phyloP scores from a whole-genome alignment of 2,888 invertebrate genomes.

The Neoaliturus tenellus region DNA sequence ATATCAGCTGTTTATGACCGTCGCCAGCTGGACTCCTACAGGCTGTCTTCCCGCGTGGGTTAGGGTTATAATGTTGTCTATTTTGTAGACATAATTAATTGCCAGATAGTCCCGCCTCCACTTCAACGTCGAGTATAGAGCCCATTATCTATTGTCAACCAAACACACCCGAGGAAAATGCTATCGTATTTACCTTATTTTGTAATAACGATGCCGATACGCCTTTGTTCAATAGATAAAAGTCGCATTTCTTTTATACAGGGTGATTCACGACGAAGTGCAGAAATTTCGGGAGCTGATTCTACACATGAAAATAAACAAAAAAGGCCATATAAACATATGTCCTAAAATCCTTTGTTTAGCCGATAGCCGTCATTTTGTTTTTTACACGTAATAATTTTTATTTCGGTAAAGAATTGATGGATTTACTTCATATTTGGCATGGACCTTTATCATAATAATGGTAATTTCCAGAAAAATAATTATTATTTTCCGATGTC shows the following conservation, averaged over 20 bases:
- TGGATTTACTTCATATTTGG: too few relatives aligned
- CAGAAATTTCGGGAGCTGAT: too few relatives aligned
- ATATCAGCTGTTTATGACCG: neutral
- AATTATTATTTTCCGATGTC: too few relatives aligned
- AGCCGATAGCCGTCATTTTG: too few relatives aligned
- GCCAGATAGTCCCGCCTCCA: neutral
- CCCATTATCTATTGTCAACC: constrained; percentile 6
- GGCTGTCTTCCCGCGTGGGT: neutral
- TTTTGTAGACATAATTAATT: constrained; percentile 7
- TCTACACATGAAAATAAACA: too few relatives aligned
- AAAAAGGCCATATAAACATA: too few relatives aligned
- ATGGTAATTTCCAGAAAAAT: too few relatives aligned
- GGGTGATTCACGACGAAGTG: too few relatives aligned
- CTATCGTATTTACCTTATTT: neutral
- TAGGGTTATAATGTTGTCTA: constrained; percentile 17
- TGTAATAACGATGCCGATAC: neutral
- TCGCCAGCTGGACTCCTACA: constrained; percentile 1
- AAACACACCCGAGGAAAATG: neutral
- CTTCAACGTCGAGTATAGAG: neutral
- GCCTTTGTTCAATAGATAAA: neutral
- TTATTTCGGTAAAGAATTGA: too few relatives aligned
- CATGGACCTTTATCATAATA: too few relatives aligned
- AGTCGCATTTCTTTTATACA: neutral
- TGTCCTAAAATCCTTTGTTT: too few relatives aligned
- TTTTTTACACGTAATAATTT: too few relatives aligned